phyloP scores from a whole-genome alignment of 2,888 invertebrate species.

The Teleogryllus oceanicus region DNA sequence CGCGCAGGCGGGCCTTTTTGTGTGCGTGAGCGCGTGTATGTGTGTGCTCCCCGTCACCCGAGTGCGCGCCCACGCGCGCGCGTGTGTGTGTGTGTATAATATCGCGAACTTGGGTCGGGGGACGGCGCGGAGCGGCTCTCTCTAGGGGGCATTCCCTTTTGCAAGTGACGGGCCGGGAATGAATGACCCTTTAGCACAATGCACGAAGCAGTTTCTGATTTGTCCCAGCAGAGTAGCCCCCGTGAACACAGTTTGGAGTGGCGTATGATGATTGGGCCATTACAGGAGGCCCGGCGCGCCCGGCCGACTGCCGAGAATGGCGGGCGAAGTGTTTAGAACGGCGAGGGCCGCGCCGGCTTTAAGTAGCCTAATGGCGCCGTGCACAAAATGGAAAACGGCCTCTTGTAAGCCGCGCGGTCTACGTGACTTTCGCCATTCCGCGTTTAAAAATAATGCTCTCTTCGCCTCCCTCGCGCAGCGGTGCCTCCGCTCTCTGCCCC shows the following conservation, averaged over 20 bases:
- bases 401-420: background rate
- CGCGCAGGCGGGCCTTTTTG: background rate
- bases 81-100: background rate
- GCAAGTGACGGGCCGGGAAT: constrained; percentile 30
- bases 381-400: background rate
- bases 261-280: constrained; percentile 9
- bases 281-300: background rate
- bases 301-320: background rate
- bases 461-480: too few species aligned
- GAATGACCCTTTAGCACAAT: constrained; percentile 27
- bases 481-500: background rate
- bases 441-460: background rate
- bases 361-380: background rate
- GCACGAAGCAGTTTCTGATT: constrained; percentile 29
- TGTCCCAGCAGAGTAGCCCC: constrained; percentile 24
- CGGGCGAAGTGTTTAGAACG: background rate
- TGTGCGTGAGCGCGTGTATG: background rate
- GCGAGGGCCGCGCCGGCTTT: background rate
- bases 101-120: background rate
- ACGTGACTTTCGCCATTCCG: background rate
- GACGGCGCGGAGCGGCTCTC: background rate
- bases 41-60: background rate
- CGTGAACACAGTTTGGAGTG: constrained; percentile 18
- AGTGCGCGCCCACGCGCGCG: background rate
- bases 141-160: constrained; percentile 21